Conservation (phyloP, 2,797 vertebrate species). For the Pachyuromys duprasi region DNA sequence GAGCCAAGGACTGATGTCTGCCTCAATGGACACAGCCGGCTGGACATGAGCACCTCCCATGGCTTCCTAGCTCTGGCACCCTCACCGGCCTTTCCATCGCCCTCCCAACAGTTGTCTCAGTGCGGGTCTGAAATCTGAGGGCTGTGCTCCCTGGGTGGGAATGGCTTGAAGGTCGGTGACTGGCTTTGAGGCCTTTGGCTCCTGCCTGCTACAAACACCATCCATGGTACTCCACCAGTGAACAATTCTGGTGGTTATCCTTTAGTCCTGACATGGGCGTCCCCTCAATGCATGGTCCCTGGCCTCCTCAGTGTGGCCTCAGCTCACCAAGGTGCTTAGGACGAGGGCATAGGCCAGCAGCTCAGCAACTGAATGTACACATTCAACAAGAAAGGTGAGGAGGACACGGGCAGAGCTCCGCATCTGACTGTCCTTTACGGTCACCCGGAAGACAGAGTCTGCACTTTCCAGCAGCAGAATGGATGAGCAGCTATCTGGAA, state of each 20-base stretch:
- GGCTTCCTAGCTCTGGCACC: neutral
- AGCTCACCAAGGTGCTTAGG: neutral
- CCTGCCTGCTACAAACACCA: fast-evolving
- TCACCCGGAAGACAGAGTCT: neutral
- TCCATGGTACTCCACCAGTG: fast-evolving
- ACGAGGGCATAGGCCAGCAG: no score
- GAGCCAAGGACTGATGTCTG: neutral
- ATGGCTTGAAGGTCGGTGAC: neutral
- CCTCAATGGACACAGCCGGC: fast-evolving
- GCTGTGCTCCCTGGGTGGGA: neutral
- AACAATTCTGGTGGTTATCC: fast-evolving
- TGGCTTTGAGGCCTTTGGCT: neutral
- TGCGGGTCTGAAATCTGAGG: neutral
- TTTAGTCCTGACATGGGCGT: neutral
- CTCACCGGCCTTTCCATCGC: no score
- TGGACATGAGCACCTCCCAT: fast-evolving
- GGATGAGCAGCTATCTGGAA: fast-evolving
- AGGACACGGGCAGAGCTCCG: neutral
- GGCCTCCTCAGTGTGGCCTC: neutral
- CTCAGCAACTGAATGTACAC: fast-evolving
- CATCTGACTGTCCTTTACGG: neutral
- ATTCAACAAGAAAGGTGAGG: neutral
- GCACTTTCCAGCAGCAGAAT: fast-evolving
- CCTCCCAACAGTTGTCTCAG: fast-evolving
- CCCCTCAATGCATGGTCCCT: neutral